A percentile compares a stretch with the other conserved stretches of the same genome.
Conservation (phyloP, 2,113 vertebrate species). For the Eudorcas thomsonii region DNA sequence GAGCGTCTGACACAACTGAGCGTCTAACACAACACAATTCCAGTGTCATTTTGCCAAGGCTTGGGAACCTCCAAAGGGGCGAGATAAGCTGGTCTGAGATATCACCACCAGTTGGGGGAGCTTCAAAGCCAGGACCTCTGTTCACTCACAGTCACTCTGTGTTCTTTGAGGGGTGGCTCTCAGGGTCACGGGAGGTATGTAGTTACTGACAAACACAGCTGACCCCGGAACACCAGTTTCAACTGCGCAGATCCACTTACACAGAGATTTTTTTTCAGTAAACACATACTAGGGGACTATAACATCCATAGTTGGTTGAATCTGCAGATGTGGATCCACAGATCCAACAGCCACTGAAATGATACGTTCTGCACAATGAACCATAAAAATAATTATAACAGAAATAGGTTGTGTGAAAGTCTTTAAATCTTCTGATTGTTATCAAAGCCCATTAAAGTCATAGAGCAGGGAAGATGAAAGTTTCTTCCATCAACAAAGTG, state of each 20-base stretch:
- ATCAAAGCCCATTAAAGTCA: not conserved
- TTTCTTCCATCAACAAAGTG: not conserved
- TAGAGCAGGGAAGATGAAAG: not conserved
- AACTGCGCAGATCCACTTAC: not conserved
- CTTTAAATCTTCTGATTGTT: constrained; percentile 1
- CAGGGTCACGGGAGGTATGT: not conserved
- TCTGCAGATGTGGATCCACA: not conserved
- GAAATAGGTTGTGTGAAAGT: not conserved
- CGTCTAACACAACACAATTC: not conserved
- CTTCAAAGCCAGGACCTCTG: not conserved
- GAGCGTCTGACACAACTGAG: not conserved
- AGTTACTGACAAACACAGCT: not conserved
- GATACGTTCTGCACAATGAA: not conserved
- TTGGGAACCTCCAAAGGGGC: not conserved
- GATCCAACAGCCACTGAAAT: not conserved
- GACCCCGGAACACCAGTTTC: not conserved
- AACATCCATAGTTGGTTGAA: not conserved
- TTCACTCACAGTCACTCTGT: not conserved
- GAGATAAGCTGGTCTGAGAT: not conserved
- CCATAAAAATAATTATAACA: not conserved
- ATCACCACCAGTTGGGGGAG: not conserved
- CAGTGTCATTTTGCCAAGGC: not conserved
- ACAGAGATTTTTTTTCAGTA: not conserved
- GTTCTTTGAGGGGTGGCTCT: not conserved
- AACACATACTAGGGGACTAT: not conserved